Evolutionary conservation across 2,113 vertebrate genomes (phyloP).

Genomic region (Panthera uncia): DNA sequence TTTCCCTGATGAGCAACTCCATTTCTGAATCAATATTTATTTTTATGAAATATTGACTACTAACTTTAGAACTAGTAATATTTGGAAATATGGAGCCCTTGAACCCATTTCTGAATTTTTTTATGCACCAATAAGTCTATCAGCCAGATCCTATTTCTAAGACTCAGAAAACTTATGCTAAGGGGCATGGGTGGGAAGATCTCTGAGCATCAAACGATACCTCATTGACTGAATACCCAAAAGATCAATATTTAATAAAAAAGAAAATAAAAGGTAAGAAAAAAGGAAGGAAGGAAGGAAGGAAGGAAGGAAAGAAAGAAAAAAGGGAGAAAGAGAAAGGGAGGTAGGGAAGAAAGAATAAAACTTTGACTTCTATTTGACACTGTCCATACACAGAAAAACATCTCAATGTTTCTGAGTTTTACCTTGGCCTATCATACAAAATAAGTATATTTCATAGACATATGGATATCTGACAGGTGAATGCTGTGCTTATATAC

Average conservation of each 20-base stretch:
- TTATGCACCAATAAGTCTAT: neutral
- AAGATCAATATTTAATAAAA: neutral
- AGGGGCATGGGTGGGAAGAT: neutral
- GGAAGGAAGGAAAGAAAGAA: neutral
- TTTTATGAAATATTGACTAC: conserved; percentile 47
- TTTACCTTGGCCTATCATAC: neutral
- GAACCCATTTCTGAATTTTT: conserved; percentile 16
- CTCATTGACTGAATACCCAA: neutral
- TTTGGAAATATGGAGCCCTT: neutral
- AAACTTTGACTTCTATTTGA: neutral
- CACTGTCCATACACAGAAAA: neutral
- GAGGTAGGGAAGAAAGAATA: neutral
- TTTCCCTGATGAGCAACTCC: conserved; percentile 50
- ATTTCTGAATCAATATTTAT: conserved; percentile 65
- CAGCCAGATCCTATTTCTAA: neutral
- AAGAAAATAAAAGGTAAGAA: neutral
- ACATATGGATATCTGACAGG: neutral
- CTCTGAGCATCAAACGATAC: neutral
- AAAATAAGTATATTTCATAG: neutral
- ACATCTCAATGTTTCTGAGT: neutral
- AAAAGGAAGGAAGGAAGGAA: too few species aligned
- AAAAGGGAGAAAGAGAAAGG: neutral
- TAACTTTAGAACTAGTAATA: conserved; percentile 55
- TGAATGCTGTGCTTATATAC: neutral
- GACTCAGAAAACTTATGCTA: neutral